Conservation (phyloP, 1,140 invertebrate species). For the Triops longicaudatus region DNA sequence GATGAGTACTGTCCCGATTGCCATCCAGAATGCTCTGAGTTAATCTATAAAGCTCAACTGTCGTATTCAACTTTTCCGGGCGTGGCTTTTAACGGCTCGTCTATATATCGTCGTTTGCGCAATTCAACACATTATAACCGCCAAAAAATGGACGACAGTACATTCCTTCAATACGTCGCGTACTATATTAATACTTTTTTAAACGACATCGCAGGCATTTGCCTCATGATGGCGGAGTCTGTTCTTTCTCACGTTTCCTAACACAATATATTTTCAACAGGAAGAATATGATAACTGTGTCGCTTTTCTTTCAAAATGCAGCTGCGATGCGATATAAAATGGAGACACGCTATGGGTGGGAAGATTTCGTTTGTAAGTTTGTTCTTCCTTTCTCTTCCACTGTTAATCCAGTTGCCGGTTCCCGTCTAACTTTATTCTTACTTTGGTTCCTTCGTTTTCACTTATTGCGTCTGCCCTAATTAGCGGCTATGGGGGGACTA, state of each 20-base stretch:
- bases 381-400: background rate
- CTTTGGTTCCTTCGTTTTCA: too few species aligned
- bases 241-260: background rate
- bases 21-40: background rate
- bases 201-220: too few species aligned
- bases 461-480: background rate
- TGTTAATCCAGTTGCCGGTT: too few species aligned
- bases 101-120: background rate
- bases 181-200: background rate
- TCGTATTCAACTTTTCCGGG: background rate
- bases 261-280: background rate
- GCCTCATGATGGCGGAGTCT: too few species aligned
- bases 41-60: background rate
- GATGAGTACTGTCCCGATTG: background rate
- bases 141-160: background rate
- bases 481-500: slow-evolving; percentile 25
- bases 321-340: background rate
- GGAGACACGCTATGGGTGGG: background rate
- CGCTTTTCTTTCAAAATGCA: background rate
- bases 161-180: background rate
- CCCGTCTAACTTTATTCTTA: too few species aligned
- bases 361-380: background rate
- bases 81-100: background rate
- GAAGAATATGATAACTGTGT: background rate
- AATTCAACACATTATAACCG: background rate